Conservation (phyloP, 2,888 invertebrate species). For the Xanthorhoe designata region DNA sequence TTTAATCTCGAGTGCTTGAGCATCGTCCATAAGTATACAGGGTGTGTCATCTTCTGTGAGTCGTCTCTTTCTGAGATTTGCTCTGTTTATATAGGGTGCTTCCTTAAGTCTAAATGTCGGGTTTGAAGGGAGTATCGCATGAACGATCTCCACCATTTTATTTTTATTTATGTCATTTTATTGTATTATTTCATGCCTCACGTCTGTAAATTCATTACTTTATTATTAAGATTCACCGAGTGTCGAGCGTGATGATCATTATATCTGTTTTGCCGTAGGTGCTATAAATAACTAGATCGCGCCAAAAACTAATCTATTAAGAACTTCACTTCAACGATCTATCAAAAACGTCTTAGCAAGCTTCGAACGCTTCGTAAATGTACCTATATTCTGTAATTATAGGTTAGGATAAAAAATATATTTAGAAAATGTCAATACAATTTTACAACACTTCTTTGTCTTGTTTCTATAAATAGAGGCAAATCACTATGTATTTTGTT, state of each 20-base stretch:
- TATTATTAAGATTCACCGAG: slow-evolving; percentile 34
- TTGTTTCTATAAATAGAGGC: neutral
- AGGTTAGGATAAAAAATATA: too few relatives aligned
- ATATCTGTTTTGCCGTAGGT: slow-evolving; percentile 19
- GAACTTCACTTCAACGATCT: too few relatives aligned
- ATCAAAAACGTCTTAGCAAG: too few relatives aligned
- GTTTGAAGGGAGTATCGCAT: slow-evolving; percentile 72
- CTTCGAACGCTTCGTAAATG: too few relatives aligned
- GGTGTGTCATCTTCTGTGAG: slow-evolving; percentile 47
- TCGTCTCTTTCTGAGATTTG: slow-evolving; percentile 63
- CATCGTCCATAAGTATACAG: slow-evolving; percentile 72
- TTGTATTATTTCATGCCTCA: slow-evolving; percentile 53
- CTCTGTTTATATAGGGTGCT: slow-evolving; percentile 57
- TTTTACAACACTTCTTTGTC: neutral
- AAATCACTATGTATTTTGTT: neutral
- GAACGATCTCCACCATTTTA: slow-evolving; percentile 80
- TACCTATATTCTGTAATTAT: neutral
- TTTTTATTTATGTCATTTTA: slow-evolving; percentile 72
- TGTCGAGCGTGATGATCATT: slow-evolving; percentile 50
- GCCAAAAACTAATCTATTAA: neutral
- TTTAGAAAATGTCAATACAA: too few relatives aligned
- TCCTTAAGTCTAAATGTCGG: slow-evolving; percentile 57
- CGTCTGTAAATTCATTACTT: slow-evolving; percentile 44
- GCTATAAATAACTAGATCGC: neutral
- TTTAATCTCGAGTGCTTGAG: slow-evolving; percentile 79